Conservation (phyloP, 2,888 invertebrate genomes). For the Choreutis nemorana region DNA sequence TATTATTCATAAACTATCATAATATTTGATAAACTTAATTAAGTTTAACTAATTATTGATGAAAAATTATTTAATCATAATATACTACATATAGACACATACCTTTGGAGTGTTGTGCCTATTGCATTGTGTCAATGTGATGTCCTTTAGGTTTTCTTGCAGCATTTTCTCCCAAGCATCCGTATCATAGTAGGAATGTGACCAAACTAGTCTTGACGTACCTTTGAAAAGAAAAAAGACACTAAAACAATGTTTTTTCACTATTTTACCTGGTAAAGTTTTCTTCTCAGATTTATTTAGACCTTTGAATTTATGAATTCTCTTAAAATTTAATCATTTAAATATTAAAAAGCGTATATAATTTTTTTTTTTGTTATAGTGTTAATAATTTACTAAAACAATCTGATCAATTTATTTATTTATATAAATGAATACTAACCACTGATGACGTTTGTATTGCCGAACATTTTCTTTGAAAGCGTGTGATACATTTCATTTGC, state of each 20-base stretch:
- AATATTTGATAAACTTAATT: too few relatives aligned
- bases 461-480: slow-evolving; percentile 54
- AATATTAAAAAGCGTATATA: too few relatives aligned
- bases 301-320: too few relatives aligned
- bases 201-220: slow-evolving; percentile 80
- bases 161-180: slow-evolving; percentile 81
- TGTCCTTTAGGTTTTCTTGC: slow-evolving; percentile 70
- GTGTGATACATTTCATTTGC: slow-evolving; percentile 47
- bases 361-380: too few relatives aligned
- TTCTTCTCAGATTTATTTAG: too few relatives aligned
- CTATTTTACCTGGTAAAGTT: too few relatives aligned
- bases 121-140: slow-evolving; percentile 66
- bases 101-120: slow-evolving; percentile 40
- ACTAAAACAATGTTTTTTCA: too few relatives aligned
- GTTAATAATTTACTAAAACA: too few relatives aligned
- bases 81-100: slow-evolving; percentile 5
- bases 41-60: too few relatives aligned
- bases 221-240: slow-evolving; percentile 64
- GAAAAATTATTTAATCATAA: not conserved
- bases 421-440: slow-evolving; percentile 20
- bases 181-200: slow-evolving; percentile 90
- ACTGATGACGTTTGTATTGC: slow-evolving; percentile 45
- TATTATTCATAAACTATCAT: too few relatives aligned
- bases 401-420: too few relatives aligned
- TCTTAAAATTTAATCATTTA: too few relatives aligned